Base-by-base conservation (phyloP, 2,888 invertebrate genomes). In the Meteorus colon region DNA sequence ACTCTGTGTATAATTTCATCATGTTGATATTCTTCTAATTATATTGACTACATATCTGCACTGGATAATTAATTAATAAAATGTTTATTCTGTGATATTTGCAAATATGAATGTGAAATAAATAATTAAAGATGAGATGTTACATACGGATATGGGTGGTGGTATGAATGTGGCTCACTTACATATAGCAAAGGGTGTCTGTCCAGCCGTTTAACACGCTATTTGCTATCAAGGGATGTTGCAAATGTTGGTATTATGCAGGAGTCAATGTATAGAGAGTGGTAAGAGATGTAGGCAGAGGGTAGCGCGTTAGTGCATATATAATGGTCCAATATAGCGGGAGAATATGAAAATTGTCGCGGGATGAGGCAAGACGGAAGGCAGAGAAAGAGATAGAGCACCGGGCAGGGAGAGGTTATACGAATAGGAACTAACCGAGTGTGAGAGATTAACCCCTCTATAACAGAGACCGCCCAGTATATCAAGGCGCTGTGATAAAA, bases 381-480 rank as follows among this genome's bases (percentile, higher is more conserved):
- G 76, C 74, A 78, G 78, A 75, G 73, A 78, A 67, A 70, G 34
- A 68, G 71, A 31, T 71, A 41, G 75, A 60, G 69, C 76, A 76
- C 78, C 74, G 55, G 73, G 66, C 77, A 74, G 81, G 80, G 81
- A 81, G 85, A 85, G 86, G 87, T 88, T 89, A 55, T 55, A 89
- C 89, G 85, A 89, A 88, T 88, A 87, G 87, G 86, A 88, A 87
- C 84, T 88, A 89, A 89, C 89, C 88, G 88, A 89, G 86, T 88
- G 89, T 89, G 86, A 89, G 89, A 89, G 89, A 89, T 89, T 89
- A 89, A 89, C 87, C 89, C 88, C 88, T 88, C 88, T 86, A 19
- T 55, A 88, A 87, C 86, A 86, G 86, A 85, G 85, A 84, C 87
- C 86, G 88, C 87, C 87, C 89, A 88, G 88, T 88, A 89, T 89